Percentiles rank a stretch among this genome's conserved stretches.
Conservation (phyloP, 2,888 invertebrate genomes). For the Parnassius apollo region DNA sequence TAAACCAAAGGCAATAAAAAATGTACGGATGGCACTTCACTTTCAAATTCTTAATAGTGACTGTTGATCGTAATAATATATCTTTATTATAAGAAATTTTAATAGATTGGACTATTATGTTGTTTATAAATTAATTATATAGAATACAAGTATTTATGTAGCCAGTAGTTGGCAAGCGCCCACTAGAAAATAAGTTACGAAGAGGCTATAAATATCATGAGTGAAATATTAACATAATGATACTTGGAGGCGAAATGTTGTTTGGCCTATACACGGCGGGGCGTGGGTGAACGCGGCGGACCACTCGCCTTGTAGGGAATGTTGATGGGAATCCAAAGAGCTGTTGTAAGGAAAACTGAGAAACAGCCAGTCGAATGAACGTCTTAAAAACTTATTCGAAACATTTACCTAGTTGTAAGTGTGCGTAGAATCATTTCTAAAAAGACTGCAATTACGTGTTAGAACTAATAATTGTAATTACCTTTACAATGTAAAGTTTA, state of each 20-base stretch:
- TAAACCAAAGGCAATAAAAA: no score
- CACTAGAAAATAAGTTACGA: constrained; percentile 3
- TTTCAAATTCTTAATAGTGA: no score
- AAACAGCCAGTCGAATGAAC: not conserved
- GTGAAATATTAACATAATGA: constrained; percentile 23
- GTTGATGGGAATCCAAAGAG: constrained; percentile 57
- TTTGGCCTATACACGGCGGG: constrained; percentile 47
- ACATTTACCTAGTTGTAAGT: not conserved
- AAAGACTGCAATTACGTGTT: not conserved
- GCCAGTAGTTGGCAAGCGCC: no score
- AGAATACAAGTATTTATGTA: no score
- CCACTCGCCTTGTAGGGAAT: constrained; percentile 73
- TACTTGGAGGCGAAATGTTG: constrained; percentile 30
- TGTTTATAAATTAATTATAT: no score
- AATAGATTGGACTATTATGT: no score
- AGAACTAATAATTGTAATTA: no score
- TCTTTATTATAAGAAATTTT: no score
- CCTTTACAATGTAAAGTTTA: no score
- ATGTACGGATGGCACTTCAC: no score
- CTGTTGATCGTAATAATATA: no score
- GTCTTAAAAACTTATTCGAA: constrained; percentile 4
- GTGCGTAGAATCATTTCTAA: not conserved
- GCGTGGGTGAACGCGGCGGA: constrained; percentile 62
- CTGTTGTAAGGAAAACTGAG: constrained; percentile 36
- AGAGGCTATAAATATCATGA: constrained; percentile 17